phyloP scores from a whole-genome alignment of 2,888 invertebrate species.

The Cheilosia grossa region DNA sequence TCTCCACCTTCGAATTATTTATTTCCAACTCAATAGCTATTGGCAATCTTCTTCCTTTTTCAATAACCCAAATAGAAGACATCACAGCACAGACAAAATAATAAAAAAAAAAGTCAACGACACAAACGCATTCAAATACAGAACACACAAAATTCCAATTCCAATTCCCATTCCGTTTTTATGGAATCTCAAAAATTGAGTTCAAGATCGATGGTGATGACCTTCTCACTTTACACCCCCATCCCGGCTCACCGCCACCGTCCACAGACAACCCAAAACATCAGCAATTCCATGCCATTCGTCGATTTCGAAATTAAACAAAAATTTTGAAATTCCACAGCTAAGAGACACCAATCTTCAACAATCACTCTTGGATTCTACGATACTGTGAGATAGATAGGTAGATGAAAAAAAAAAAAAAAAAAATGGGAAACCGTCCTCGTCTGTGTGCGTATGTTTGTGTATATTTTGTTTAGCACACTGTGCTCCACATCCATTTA shows the following conservation, averaged over 20 bases:
- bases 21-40: constrained; percentile 41
- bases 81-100: constrained; percentile 13
- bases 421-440: constrained; percentile 13
- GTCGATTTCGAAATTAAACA: constrained; percentile 71
- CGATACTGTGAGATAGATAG: constrained; percentile 14
- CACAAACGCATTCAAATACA: constrained; percentile 34
- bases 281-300: constrained; percentile 45
- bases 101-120: constrained; percentile 46
- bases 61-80: constrained; percentile 27
- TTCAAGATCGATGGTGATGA: constrained; percentile 72
- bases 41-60: constrained; percentile 35
- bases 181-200: constrained; percentile 71
- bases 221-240: constrained; percentile 49
- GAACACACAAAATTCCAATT: constrained; percentile 41
- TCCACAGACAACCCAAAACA: constrained; percentile 35
- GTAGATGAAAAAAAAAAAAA: constrained; percentile 7
- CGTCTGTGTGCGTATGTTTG: constrained; percentile 18
- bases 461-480: constrained; percentile 49
- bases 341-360: constrained; percentile 53
- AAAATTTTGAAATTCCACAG: constrained; percentile 70
- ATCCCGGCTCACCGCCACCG: neutral
- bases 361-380: constrained; percentile 32
- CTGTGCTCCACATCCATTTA: constrained; percentile 62
- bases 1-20: constrained; percentile 26
- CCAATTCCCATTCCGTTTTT: constrained; percentile 43